Evolutionary conservation across 1,140 invertebrate genomes (phyloP), one percentile per base, ranked within the genome.

Genomic region (Bathynomus jamesi): DNA sequence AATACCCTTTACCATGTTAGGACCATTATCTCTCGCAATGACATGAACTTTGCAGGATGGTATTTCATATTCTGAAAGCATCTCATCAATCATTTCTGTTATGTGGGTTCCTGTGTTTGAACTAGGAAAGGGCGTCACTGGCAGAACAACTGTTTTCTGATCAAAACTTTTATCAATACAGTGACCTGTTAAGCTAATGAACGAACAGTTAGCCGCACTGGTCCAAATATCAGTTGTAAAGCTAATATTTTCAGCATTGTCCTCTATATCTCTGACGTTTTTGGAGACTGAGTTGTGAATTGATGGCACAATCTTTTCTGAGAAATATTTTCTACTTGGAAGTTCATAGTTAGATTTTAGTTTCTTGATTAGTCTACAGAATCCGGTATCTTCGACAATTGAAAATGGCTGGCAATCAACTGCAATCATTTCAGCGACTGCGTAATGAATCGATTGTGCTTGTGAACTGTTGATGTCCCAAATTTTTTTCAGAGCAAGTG

Each of bases 221-320:
- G 79, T 79, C 78, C 77, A 79, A 64, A 72, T 71, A 71, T 79
- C 77, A 67, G 76, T 74, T 11, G 78, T 79, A 10, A 78, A 69
- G 61, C 61, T 62, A 24, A 76, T 75, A 29, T 53, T 53, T 72
- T 67, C 27, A 21, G 61, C 61, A 32, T 70, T 66, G 68, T 31
- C 46, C 24, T 40, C 28, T 65, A 70, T 29, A 46, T 64, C 53
- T 61, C 60, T 68, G 29, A 60, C n/a, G 67, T 31, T 65, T 67
- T 72, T 24, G 67, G 67, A 65, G 69, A 70, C 24, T 61, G 17
- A 25, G 25, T 65, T 63, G 66, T 78, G 75, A 60, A 78, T 31
- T 60, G 69, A 61, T 28, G 73, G 77, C 25, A 79, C 72, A 21
- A 78, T 73, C 21, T 72, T 73, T 31, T 75, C 71, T 8, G 62